Evolutionary conservation across 2,113 vertebrate species (phyloP).

Genomic region (Rhinogobius similis): DNA sequence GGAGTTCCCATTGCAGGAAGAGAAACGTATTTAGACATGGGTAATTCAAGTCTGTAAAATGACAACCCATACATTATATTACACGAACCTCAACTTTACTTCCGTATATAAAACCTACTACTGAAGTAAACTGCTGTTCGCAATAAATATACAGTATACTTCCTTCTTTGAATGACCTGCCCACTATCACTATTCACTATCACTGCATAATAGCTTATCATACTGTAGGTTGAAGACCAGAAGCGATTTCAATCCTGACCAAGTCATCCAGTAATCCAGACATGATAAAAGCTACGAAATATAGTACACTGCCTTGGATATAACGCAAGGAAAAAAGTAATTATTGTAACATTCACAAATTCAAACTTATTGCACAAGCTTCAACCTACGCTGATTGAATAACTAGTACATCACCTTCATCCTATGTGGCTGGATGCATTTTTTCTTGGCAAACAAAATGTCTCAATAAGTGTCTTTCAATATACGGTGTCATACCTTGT

Average conservation of each 20-base stretch:
- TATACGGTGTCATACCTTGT: conserved; percentile 80
- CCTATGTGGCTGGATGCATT: background rate
- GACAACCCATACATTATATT: conserved; percentile 11
- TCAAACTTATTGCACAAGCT: background rate
- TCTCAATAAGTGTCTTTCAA: too few relatives aligned
- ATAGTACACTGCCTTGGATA: background rate
- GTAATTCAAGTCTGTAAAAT: conserved; percentile 40
- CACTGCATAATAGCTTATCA: background rate
- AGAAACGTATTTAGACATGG: conserved; percentile 51
- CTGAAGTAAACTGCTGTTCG: background rate
- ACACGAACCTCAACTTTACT: conserved; percentile 15
- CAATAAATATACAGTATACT: background rate
- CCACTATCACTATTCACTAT: background rate
- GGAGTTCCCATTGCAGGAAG: conserved; percentile 38
- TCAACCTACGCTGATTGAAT: background rate
- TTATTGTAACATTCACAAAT: background rate
- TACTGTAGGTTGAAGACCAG: too few relatives aligned
- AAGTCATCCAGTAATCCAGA: background rate
- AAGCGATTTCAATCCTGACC: too few relatives aligned
- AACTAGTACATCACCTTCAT: background rate
- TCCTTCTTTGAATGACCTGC: background rate
- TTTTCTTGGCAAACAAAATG: too few relatives aligned
- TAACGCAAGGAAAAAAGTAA: too few relatives aligned
- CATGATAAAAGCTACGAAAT: background rate
- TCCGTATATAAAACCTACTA: background rate